Evolutionary conservation across 2,113 vertebrate species (phyloP).

Genomic region (Gallinago media): DNA sequence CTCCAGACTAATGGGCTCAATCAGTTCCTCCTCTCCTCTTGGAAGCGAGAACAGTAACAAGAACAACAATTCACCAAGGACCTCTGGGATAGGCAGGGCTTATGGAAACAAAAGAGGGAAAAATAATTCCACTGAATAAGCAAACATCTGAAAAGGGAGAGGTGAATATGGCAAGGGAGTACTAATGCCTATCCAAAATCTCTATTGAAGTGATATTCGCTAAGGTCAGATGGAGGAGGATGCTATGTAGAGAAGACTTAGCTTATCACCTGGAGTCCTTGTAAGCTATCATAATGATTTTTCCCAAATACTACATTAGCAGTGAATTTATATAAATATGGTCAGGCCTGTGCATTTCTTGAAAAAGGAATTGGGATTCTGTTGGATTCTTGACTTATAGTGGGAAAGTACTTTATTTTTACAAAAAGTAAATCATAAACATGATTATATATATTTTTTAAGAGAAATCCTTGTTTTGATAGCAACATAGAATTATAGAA

Average conservation of each 20-base stretch:
- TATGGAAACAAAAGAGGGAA: not conserved
- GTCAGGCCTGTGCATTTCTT: not conserved
- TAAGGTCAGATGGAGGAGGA: not conserved
- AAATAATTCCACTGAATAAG: not conserved
- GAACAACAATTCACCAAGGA: conserved; percentile 53
- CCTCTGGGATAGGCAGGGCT: conserved; percentile 55
- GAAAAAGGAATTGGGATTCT: conserved; percentile 33
- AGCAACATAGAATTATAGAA: not conserved
- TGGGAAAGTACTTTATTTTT: not conserved
- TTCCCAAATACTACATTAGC: not conserved
- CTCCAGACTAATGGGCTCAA: conserved; percentile 42
- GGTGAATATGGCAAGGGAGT: not conserved
- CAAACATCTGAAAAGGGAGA: not conserved
- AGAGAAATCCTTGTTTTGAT: not conserved
- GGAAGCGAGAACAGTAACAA: conserved; percentile 59
- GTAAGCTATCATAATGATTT: not conserved
- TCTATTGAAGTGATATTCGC: not conserved
- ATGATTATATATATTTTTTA: not conserved
- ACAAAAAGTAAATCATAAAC: not conserved
- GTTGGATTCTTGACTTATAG: not conserved
- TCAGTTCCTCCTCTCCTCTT: conserved; percentile 56
- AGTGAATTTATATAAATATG: not conserved
- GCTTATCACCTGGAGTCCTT: not conserved
- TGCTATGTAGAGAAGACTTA: not conserved
- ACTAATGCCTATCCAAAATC: not conserved